These are phyloP conservation scores for Spizella passerina DNA, from an alignment of 2,797 vertebrate genomes.

Conservation along the genomic window DNA sequence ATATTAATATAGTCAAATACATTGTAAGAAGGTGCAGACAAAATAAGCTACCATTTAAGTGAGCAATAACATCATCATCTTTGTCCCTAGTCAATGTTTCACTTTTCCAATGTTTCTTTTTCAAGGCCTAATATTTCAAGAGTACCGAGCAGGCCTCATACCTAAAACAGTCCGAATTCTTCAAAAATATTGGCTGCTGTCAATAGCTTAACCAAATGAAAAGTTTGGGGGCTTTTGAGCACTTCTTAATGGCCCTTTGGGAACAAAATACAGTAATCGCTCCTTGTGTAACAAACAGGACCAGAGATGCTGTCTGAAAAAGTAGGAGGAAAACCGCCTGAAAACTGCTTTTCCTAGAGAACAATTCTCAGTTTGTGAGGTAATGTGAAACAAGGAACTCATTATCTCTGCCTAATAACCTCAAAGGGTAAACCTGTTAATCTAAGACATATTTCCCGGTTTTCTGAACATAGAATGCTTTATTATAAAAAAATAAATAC, in stretches of 20 bases:
- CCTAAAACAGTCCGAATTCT: background rate
- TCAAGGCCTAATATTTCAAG: background rate
- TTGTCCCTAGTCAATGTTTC: background rate
- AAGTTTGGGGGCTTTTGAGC: background rate
- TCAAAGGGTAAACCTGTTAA: background rate
- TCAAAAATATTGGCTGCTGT: background rate
- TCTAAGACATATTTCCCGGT: background rate
- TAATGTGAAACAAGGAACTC: background rate
- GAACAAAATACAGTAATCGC: background rate
- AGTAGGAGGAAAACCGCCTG: background rate
- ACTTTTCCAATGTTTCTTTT: background rate
- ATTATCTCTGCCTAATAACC: background rate
- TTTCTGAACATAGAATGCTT: background rate
- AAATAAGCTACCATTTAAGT: background rate
- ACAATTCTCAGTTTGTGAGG: background rate
- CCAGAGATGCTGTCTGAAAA: background rate
- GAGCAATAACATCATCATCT: background rate
- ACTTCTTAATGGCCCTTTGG: background rate
- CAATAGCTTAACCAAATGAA: background rate
- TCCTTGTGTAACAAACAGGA: background rate
- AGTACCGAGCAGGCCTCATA: background rate
- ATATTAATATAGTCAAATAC: background rate
- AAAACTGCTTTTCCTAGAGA: background rate
- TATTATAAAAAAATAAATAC: background rate
- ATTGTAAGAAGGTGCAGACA: background rate